Evolutionary conservation across 2,113 vertebrate species (phyloP).

Genomic region (Ageneiosus marmoratus): DNA sequence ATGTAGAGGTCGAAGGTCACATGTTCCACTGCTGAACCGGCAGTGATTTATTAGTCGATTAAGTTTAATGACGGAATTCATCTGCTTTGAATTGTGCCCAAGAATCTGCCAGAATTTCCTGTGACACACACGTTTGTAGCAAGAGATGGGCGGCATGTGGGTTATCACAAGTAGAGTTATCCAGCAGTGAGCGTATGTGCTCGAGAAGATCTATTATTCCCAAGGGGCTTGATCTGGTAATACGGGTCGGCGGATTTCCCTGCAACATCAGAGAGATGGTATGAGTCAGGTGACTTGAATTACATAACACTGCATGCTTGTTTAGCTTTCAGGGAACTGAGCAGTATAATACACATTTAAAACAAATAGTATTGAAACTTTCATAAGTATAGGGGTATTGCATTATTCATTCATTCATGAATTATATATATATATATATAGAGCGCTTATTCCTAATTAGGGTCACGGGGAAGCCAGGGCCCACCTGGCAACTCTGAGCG

Average conservation of each 20-base stretch:
- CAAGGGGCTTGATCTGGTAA: background rate
- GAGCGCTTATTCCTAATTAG: too few species aligned
- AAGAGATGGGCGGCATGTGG: background rate
- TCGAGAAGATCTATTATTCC: constrained; percentile 7
- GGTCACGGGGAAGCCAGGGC: too few species aligned
- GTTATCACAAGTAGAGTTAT: constrained; percentile 10
- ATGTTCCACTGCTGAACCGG: constrained; percentile 3
- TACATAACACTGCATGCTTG: background rate
- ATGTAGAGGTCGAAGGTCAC: constrained; percentile 43
- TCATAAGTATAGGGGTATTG: too few species aligned
- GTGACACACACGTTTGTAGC: constrained; percentile 1
- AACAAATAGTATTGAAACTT: background rate
- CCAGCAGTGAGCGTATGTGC: constrained; percentile 13
- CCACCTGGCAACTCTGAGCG: too few species aligned
- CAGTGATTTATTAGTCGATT: constrained; percentile 40
- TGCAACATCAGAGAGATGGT: constrained; percentile 18
- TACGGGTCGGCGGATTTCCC: background rate
- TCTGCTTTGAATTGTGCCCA: constrained; percentile 41
- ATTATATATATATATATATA: too few species aligned
- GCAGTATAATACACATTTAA: background rate
- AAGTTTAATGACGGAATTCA: constrained; percentile 45
- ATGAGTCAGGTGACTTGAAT: background rate
- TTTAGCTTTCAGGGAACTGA: background rate
- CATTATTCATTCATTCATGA: too few species aligned
- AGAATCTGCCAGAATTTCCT: constrained; percentile 27